Evolutionary conservation across 2,797 vertebrate species (phyloP).

Genomic region (Catamblyrhynchus diadema): DNA sequence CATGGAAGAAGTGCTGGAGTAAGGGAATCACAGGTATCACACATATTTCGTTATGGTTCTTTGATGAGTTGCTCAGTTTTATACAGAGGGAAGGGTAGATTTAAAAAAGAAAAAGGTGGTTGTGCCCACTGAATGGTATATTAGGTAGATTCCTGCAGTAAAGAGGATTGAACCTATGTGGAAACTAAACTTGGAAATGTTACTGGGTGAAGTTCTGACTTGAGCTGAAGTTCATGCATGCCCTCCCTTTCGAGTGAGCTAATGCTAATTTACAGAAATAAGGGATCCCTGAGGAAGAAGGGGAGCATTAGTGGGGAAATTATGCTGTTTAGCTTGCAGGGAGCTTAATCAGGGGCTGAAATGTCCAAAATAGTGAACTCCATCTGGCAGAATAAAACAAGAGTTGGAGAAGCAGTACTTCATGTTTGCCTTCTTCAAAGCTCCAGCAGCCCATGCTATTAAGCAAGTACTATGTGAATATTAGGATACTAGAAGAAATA

Average conservation of each 20-base stretch:
- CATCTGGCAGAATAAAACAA: background rate
- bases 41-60: background rate
- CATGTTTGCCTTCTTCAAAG: background rate
- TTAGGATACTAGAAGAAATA: background rate
- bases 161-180: background rate
- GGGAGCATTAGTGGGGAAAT: background rate
- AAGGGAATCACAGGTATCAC: background rate
- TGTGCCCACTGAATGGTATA: background rate
- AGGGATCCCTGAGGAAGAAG: background rate
- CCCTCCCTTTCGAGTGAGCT: background rate
- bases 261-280: background rate
- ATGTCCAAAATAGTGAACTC: background rate
- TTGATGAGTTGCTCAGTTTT: background rate
- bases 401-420: background rate
- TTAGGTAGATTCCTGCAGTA: background rate
- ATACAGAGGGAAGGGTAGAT: background rate
- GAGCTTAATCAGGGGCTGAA: background rate
- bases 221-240: background rate
- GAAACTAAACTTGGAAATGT: background rate
- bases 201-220: background rate
- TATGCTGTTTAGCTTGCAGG: background rate
- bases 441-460: background rate
- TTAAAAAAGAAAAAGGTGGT: background rate
- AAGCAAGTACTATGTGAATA: accelerated
- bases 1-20: accelerated